These are phyloP conservation scores for Scaptodrosophila lebanonensis DNA, from an alignment of 1,140 invertebrate species.

Conservation along the genomic window DNA sequence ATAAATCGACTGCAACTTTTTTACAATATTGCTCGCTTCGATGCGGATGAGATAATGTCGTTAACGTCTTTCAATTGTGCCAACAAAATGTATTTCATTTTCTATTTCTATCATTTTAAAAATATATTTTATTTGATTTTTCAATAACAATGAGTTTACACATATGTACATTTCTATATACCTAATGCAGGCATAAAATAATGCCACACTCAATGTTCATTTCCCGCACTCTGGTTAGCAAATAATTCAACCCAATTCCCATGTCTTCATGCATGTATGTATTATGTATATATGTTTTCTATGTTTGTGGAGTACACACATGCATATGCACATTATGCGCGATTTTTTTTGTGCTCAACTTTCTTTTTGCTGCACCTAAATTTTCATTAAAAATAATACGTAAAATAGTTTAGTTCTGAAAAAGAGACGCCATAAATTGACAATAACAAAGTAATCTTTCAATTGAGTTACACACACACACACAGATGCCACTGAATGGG, in stretches of 20 bases:
- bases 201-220: constrained; percentile 58
- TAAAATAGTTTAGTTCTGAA: constrained; percentile 52
- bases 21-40: no score
- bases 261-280: no score
- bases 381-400: constrained; percentile 50
- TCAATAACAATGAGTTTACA: no score
- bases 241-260: no score
- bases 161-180: background rate
- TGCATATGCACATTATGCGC: constrained; percentile 54
- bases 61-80: no score
- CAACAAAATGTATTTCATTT: no score
- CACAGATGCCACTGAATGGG: constrained; percentile 40
- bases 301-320: no score
- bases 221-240: constrained; percentile 41
- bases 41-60: no score
- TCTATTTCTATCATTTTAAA: no score
- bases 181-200: constrained; percentile 21
- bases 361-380: constrained; percentile 18
- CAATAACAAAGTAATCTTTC: constrained; percentile 75
- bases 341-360: constrained; percentile 43
- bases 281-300: no score
- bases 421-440: constrained; percentile 59
- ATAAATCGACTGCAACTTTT: no score
- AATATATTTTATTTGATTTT: no score
- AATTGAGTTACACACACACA: constrained; percentile 52